These are phyloP conservation scores for Apus apus DNA, from an alignment of 2,113 vertebrate genomes.

Conservation along the genomic window DNA sequence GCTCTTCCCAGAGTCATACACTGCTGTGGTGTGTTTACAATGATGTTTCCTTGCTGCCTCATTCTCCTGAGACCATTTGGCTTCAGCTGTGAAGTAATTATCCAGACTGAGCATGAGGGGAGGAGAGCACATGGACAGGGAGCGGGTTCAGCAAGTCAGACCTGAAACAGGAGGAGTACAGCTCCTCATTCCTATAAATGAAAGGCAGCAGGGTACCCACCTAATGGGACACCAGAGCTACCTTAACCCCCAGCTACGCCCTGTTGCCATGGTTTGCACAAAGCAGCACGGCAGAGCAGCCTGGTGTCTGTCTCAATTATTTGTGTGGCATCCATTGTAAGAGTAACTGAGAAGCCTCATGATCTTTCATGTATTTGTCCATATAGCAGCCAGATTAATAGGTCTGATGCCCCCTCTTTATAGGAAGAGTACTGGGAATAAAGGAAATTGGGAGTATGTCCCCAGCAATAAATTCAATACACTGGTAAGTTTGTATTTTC, in stretches of 20 bases:
- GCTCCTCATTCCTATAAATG: constrained; percentile 29
- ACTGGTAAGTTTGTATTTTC: neutral
- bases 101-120: neutral
- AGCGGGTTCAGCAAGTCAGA: neutral
- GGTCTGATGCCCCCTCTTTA: neutral
- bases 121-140: neutral
- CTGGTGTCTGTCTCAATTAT: neutral
- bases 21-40: fast-evolving
- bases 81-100: neutral
- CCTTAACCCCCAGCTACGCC: neutral
- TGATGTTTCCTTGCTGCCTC: neutral
- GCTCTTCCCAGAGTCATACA: neutral
- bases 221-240: constrained; percentile 43
- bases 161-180: constrained; percentile 35
- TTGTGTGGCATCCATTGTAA: constrained; percentile 5
- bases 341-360: constrained; percentile 51
- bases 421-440: neutral
- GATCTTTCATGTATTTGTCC: constrained; percentile 40
- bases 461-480: neutral
- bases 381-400: neutral
- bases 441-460: neutral
- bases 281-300: neutral
- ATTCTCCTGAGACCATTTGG: neutral
- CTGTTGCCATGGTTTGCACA: constrained; percentile 28
- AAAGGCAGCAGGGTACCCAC: constrained; percentile 25